Conservation (phyloP, 2,797 vertebrate genomes). For the Loriculus beryllinus region DNA sequence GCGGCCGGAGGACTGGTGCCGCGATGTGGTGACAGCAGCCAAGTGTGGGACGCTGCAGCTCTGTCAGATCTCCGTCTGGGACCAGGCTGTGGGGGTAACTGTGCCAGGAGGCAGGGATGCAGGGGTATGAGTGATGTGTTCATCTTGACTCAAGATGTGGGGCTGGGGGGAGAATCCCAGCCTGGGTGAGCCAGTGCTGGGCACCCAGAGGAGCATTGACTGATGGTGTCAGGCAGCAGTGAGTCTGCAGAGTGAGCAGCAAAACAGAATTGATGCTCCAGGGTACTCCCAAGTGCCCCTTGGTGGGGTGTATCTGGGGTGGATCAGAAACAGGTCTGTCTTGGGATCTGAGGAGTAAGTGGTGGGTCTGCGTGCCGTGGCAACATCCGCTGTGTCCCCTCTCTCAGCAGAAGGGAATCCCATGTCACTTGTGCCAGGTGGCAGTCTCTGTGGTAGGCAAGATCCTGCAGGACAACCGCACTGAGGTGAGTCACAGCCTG, state of each 20-base stretch:
- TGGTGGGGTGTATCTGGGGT: background rate
- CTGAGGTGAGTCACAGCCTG: constrained; percentile 77
- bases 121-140: accelerated
- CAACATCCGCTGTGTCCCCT: accelerated
- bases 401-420: constrained; percentile 68
- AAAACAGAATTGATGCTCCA: accelerated
- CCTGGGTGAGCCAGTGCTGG: accelerated
- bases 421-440: constrained; percentile 90
- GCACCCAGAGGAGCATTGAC: background rate
- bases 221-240: background rate
- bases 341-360: background rate
- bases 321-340: background rate
- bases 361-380: accelerated
- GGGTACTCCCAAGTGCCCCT: background rate
- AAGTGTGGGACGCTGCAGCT: constrained; percentile 85
- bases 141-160: background rate
- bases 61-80: constrained; percentile 88
- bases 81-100: constrained; percentile 84
- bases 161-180: background rate
- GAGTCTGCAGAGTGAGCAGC: accelerated
- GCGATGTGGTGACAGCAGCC: constrained; percentile 83
- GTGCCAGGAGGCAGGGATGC: accelerated
- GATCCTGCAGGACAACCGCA: constrained; percentile 86
- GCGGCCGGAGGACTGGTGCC: constrained; percentile 87
- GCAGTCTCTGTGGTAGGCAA: constrained; percentile 78